Evolutionary conservation across 2,888 invertebrate species (phyloP).

Genomic region (Ennomos fuscantarius): DNA sequence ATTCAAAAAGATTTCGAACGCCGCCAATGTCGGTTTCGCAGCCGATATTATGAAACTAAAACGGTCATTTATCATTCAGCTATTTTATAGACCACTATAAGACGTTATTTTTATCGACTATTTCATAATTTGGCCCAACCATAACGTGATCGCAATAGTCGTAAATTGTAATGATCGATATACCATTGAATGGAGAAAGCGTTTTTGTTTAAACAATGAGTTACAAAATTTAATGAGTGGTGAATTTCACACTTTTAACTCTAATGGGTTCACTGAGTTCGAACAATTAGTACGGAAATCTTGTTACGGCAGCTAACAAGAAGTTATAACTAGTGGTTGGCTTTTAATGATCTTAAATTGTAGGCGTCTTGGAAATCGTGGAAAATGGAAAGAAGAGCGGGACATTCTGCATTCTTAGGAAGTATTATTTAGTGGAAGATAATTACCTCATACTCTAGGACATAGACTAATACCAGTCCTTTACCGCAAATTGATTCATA

Average conservation of each 20-base stretch:
- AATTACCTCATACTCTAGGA: no score
- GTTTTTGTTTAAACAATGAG: constrained; percentile 36
- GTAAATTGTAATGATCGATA: constrained; percentile 38
- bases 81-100: constrained; percentile 12
- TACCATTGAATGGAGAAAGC: constrained; percentile 37
- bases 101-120: constrained; percentile 31
- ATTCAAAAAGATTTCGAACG: constrained; percentile 27
- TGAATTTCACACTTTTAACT: constrained; percentile 35
- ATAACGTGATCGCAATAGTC: constrained; percentile 31
- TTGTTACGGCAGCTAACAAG: constrained; percentile 7
- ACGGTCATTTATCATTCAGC: constrained; percentile 18
- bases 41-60: constrained; percentile 15
- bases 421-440: no score
- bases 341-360: constrained; percentile 2
- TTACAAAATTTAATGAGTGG: constrained; percentile 33
- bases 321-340: neutral
- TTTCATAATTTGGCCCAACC: constrained; percentile 28
- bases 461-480: no score
- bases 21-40: constrained; percentile 5
- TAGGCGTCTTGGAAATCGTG: neutral
- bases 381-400: neutral
- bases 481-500: no score
- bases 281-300: constrained; percentile 17
- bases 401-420: no score
- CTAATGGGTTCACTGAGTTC: constrained; percentile 16